Percentiles rank a stretch among this genome's conserved stretches.
These are phyloP conservation scores for Drosophila orena DNA, from an alignment of 1,140 invertebrate genomes.

Conservation along the genomic window DNA sequence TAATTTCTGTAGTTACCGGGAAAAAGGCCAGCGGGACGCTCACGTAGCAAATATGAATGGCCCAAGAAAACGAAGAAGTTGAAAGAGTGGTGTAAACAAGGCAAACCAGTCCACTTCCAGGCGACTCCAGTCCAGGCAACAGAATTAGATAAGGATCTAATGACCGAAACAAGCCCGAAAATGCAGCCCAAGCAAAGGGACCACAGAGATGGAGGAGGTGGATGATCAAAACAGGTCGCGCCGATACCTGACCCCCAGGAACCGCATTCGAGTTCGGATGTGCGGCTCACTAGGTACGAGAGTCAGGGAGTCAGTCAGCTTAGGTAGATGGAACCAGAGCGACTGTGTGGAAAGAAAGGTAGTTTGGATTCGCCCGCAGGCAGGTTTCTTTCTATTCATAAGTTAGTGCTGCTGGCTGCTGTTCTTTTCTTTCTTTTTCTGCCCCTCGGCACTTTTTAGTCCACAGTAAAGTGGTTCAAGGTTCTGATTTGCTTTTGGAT, in stretches of 20 bases:
- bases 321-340: slow-evolving; percentile 30
- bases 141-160: slow-evolving; percentile 79
- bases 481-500: slow-evolving; percentile 21
- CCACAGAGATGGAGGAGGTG: slow-evolving; percentile 18
- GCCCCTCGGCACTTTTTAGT: slow-evolving; percentile 21
- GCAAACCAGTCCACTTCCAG: slow-evolving; percentile 60
- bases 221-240: slow-evolving; percentile 44
- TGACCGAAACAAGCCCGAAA: slow-evolving; percentile 47
- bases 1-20: slow-evolving; percentile 78
- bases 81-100: slow-evolving; percentile 51
- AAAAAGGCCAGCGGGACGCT: slow-evolving; percentile 60
- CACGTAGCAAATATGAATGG: slow-evolving; percentile 79
- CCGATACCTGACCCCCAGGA: slow-evolving; percentile 24
- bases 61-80: slow-evolving; percentile 10
- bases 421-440: slow-evolving; percentile 5
- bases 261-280: slow-evolving; percentile 66
- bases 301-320: slow-evolving; percentile 33
- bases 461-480: slow-evolving; percentile 55
- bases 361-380: background rate
- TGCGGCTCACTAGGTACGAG: slow-evolving; percentile 58
- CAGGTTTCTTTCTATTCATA: slow-evolving; percentile 50
- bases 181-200: slow-evolving; percentile 41
- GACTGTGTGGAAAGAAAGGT: background rate
- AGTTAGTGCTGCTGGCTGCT: slow-evolving; percentile 8
- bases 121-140: slow-evolving; percentile 35